Evolutionary conservation across 2,888 invertebrate genomes (phyloP), one percentile per base, ranked within the genome.

Genomic region (Hanleya hanleyi): DNA sequence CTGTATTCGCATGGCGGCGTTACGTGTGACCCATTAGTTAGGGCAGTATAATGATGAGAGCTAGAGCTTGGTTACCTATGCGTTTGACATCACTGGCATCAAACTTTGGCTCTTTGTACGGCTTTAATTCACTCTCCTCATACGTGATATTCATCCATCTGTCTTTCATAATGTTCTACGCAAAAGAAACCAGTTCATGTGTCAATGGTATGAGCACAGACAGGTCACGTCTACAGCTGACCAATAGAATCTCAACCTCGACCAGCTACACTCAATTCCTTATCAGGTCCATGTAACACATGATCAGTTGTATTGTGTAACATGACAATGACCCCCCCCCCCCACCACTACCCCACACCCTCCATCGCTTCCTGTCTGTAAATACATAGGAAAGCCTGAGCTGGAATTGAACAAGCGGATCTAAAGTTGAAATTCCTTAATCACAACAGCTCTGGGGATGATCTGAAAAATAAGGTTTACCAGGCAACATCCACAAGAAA

Each of bases 141-240:
- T 97, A 98, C 89, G 98, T 98, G 92, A 97, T 96, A 93, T 99
- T 99, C 97, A 99, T 98, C 98, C 98, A 99, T 91, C 97, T 97
- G 93, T 99, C 99, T 91, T 96, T 94, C 95, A 95, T 95, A 87
- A 95, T 94, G 74, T 71, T 86, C 86, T 87, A 84, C 84, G 77
- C 75, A 83, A 83, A 78, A 82, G 76, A 79, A 77, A 81, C 32
- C 32, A 57, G 18, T 22, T 32, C 57, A 57, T 18, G 22, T 29
- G 32, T 57, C 12, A 57, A 57, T 26, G 32, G 9, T 41, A 41
- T 9, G 18, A 72, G 49, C 57, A 15, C 47, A 47, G 33, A 64
- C 29, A 41, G 47, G 37, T 38, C 69, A 37, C 37, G 15, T 66
- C 29, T 57, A 29, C n/a, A 32, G 33, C 26, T 49, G 38, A 49